Percentiles rank a stretch among this genome's conserved stretches.
These are phyloP conservation scores for Lordiphosa collinella DNA, from an alignment of 1,140 invertebrate species.

Conservation along the genomic window DNA sequence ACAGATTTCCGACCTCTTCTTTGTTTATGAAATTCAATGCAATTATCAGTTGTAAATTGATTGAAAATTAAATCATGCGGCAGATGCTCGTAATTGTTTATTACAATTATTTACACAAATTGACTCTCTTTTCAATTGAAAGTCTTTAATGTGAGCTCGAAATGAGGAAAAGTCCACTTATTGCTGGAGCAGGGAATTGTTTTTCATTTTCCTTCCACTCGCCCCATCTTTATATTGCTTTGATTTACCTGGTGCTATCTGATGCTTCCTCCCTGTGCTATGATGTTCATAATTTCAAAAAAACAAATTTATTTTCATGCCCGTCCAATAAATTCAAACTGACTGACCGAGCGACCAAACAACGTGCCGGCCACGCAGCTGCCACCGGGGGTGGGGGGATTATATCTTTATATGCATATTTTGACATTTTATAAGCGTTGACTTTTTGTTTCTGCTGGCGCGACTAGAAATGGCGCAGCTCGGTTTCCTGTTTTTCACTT, in stretches of 20 bases:
- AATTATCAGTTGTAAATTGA: too few relatives aligned
- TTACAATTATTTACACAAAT: too few relatives aligned
- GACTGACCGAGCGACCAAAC: slow-evolving; percentile 11
- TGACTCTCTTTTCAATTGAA: too few relatives aligned
- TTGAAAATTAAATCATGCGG: too few relatives aligned
- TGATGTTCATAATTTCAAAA: slow-evolving; percentile 46
- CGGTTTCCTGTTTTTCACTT: slow-evolving; percentile 45
- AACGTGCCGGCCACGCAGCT: slow-evolving; percentile 11
- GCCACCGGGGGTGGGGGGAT: slow-evolving; percentile 20
- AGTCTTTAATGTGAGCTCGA: too few relatives aligned
- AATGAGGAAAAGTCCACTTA: too few relatives aligned
- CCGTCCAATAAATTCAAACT: slow-evolving; percentile 46
- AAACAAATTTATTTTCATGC: slow-evolving; percentile 59
- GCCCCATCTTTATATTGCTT: neutral
- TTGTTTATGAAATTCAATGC: too few relatives aligned
- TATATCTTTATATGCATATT: slow-evolving; percentile 57
- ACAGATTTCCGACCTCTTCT: too few relatives aligned
- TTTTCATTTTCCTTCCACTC: slow-evolving; percentile 3
- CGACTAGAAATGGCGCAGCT: slow-evolving; percentile 15
- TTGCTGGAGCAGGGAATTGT: neutral
- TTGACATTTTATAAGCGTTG: slow-evolving; percentile 50
- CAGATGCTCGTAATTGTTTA: too few relatives aligned
- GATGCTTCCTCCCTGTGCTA: slow-evolving; percentile 3
- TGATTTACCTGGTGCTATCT: neutral
- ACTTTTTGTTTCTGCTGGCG: slow-evolving; percentile 13